Evolutionary conservation across 2,113 vertebrate species (phyloP), one percentile per base, ranked within the genome.

Genomic region (Amphiprion percula): DNA sequence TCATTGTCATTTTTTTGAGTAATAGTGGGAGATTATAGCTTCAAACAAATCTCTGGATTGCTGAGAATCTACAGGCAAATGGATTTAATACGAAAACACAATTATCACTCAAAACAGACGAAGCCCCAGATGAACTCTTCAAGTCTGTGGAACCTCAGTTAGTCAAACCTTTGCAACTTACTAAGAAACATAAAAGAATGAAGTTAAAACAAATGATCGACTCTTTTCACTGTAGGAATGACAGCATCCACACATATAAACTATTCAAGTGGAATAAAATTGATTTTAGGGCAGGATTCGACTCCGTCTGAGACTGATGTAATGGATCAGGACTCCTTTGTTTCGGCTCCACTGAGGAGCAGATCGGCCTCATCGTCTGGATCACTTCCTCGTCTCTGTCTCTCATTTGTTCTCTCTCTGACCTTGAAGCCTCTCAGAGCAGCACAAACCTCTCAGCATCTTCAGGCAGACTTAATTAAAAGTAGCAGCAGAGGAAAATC

Each of bases 401-500:
- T 15, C 41, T 44, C 41, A 8, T 15, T 44, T 44, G 41, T 15
- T 44, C 41, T 44, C 41, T 44, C 41, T 63, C 16, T 89, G 84
- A 87, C 87, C 81, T 87, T 89, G 41, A 50, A 79, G 50, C 12
- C 54, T 79, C 74, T 76, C 30, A 62, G 49, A 81, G 65, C 53
- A 58, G 9, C 50, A 72, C 46, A 46, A 59, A 74, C 19, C 23
- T 53, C 37, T 23, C 37, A 1, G 14, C 68, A 24, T 56, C 67
- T 44, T 64, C 10, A 72, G 49, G 71, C 39, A 55, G 70, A 46
- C 65, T 54, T 68, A 17, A 77, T 72, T 77, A 26, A 77, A 59
- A 60, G 30, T 8, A 41, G 39, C 46, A 24, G 55, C 30, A 49
- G 15, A 63, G 21, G 19, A n/a, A 44, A 68, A 44, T 15, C 2